A percentile compares a stretch with the other conserved stretches of the same genome.
Evolutionary conservation across 2,113 vertebrate genomes (phyloP).

Genomic region (Sisor rabdophorus): DNA sequence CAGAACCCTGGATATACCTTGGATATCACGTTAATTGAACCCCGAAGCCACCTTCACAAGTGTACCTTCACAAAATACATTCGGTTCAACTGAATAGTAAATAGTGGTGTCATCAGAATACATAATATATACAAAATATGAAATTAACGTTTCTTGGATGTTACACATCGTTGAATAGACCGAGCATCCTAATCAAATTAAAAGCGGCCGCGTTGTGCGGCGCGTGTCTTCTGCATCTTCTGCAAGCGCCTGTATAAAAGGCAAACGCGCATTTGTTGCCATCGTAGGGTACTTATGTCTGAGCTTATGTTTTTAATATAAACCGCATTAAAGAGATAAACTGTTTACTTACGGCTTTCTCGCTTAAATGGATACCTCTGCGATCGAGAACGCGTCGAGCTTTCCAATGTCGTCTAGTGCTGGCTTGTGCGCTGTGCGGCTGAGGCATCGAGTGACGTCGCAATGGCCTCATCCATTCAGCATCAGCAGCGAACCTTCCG

Average conservation of each 20-base stretch:
- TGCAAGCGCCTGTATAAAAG: not conserved
- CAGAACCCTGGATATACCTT: not conserved
- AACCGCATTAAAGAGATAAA: slow-evolving; percentile 1
- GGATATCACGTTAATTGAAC: not conserved
- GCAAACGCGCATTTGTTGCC: not conserved
- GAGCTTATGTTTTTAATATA: not conserved
- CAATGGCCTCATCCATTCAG: slow-evolving; percentile 77
- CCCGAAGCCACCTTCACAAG: slow-evolving; percentile 1
- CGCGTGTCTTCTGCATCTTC: not conserved
- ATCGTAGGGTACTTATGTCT: not conserved
- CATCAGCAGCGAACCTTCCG: slow-evolving; percentile 65
- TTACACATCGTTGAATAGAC: not conserved
- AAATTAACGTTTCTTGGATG: not conserved
- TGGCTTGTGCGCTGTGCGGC: slow-evolving; percentile 70
- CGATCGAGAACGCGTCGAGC: slow-evolving; percentile 61
- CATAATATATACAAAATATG: not conserved
- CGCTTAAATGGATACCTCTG: slow-evolving; percentile 36
- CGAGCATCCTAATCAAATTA: not conserved
- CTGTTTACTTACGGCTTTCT: slow-evolving; percentile 62
- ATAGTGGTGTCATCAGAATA: not conserved
- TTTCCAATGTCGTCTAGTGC: slow-evolving; percentile 57
- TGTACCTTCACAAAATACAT: not conserved
- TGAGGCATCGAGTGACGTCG: slow-evolving; percentile 78
- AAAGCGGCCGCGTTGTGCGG: not conserved
- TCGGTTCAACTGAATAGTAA: not conserved